Evolutionary conservation across 2,888 invertebrate genomes (phyloP).

Genomic region (Sarcophaga variegata): DNA sequence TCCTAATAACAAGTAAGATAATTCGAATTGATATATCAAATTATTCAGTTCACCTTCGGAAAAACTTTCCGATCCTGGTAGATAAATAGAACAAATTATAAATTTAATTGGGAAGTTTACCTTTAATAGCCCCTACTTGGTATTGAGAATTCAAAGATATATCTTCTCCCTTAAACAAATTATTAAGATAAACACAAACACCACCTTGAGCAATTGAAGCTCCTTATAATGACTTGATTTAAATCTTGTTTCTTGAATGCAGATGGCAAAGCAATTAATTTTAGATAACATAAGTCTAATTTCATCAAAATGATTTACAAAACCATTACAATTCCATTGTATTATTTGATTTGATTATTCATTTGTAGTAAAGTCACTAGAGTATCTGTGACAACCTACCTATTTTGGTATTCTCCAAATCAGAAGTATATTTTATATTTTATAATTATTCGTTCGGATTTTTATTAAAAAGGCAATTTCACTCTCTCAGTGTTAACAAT

Average conservation of each 20-base stretch:
- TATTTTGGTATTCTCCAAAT: too few species aligned
- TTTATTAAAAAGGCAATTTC: too few species aligned
- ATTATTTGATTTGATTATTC: background rate
- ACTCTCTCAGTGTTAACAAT: too few species aligned
- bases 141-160: background rate
- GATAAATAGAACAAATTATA: background rate
- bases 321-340: too few species aligned
- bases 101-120: too few species aligned
- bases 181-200: background rate
- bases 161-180: slow-evolving; percentile 25
- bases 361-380: background rate
- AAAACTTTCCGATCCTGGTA: background rate
- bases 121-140: slow-evolving; percentile 36
- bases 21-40: too few species aligned
- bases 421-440: too few species aligned
- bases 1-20: too few species aligned
- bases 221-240: slow-evolving; percentile 22
- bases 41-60: too few species aligned
- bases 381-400: too few species aligned
- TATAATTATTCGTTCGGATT: too few species aligned
- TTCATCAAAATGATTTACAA: background rate
- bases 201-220: background rate
- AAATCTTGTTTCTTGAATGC: slow-evolving; percentile 47
- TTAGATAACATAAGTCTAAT: background rate
- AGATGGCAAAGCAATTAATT: slow-evolving; percentile 40